Evolutionary conservation across 2,113 vertebrate genomes (phyloP), one percentile per base, ranked within the genome.

Genomic region (Mastomys natalensis): DNA sequence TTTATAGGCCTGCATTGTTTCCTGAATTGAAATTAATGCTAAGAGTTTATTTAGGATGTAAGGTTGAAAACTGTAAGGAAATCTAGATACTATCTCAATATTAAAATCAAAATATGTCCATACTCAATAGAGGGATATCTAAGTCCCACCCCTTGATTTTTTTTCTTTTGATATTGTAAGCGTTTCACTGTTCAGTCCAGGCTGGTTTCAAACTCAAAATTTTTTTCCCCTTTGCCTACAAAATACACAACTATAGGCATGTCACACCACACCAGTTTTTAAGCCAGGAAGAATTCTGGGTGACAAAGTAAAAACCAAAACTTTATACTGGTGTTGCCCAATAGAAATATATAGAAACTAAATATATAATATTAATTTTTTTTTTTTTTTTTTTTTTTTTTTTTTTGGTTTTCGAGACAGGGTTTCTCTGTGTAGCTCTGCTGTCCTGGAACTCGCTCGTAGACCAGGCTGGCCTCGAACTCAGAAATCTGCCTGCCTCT

Each of bases 251-350:
- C 13, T 24, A 37, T 22, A 90, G 72, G 40, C 21, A 64, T 26
- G 40, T 22, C 43, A 26, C 6, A 19, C 9, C 29, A 13, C 1
- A 88, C 22, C 31, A 66, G 74, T 21, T 66, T 76, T 13, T 3
- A 66, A 86, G 21, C 7, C 43, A 90, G 87, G 55, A 95, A 60
- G 19, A 90, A 43, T n/a, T 81, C 21, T 66, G 34, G 9, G 10
- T 86, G 77, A 95, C 37, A 93, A 91, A 94, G 90, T 82, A 29
- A 91, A 37, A 12, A 93, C 34, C 29, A 92, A 87, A n/a, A 86
- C 68, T 90, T 80, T 60, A 68, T 9, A 90, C 2, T 26, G 43
- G 31, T 73, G 40, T 12, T 70, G 9, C 51, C 40, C 53, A 88
- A 86, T 0, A 77, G 21, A 74, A 92, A 93, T 48, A 66, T 43